A percentile compares a stretch with the other conserved stretches of the same genome.
These are phyloP conservation scores for Solenopsis fugax DNA, from an alignment of 1,140 invertebrate species.

Conservation along the genomic window DNA sequence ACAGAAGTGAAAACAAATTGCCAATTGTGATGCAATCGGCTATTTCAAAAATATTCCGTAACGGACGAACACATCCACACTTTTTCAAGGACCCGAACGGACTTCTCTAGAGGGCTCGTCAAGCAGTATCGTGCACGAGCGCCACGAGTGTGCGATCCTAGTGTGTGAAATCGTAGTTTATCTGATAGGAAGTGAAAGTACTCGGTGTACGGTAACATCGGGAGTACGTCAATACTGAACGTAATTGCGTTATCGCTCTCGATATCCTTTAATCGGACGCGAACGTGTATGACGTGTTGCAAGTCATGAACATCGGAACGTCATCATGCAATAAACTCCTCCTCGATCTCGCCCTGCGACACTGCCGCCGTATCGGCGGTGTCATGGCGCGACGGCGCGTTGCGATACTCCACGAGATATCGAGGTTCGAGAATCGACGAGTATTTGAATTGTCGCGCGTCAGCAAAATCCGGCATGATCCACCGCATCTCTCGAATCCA, in stretches of 20 bases:
- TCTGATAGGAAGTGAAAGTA: background rate
- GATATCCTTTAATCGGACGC: too few relatives aligned
- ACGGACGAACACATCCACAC: too few relatives aligned
- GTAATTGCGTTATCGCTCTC: background rate
- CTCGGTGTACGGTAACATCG: background rate
- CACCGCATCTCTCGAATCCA: too few relatives aligned
- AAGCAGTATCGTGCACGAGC: too few relatives aligned
- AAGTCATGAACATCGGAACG: conserved; percentile 27
- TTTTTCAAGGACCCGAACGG: too few relatives aligned
- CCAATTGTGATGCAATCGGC: too few relatives aligned
- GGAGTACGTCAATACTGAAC: background rate
- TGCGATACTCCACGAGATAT: conserved; percentile 49
- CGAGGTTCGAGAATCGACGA: background rate
- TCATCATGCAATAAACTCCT: conserved; percentile 25
- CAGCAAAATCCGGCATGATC: too few relatives aligned
- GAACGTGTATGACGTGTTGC: background rate
- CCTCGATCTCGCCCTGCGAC: background rate
- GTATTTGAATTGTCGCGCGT: background rate
- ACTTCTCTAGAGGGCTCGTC: too few relatives aligned
- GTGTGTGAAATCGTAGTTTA: background rate
- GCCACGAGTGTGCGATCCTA: background rate
- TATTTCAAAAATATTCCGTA: too few relatives aligned
- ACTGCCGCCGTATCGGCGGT: too few relatives aligned
- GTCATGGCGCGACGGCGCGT: background rate
- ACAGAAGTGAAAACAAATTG: too few relatives aligned